These are phyloP conservation scores for Acanthosoma haemorrhoidale DNA, from an alignment of 2,888 invertebrate genomes.

Conservation along the genomic window DNA sequence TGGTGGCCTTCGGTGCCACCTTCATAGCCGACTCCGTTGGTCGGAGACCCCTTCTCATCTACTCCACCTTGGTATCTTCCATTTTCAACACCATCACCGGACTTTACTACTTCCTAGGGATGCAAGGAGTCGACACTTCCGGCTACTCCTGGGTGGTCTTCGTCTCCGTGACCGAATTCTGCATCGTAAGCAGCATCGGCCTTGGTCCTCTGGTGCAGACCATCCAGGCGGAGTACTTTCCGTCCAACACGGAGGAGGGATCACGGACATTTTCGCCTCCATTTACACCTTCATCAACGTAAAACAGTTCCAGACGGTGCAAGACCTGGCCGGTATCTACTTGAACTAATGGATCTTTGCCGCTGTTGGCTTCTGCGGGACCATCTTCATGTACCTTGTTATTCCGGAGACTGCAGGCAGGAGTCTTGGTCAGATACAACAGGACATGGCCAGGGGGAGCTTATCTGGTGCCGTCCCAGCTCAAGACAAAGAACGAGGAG, in stretches of 20 bases:
- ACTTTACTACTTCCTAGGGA: constrained; percentile 31
- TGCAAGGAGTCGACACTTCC: constrained; percentile 25
- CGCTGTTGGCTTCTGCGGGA: constrained; percentile 28
- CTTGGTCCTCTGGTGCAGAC: constrained; percentile 37
- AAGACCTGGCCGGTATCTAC: constrained; percentile 33
- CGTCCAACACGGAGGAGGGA: constrained; percentile 38
- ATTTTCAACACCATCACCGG: constrained; percentile 30
- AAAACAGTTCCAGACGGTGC: constrained; percentile 36
- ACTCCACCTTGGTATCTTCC: constrained; percentile 31
- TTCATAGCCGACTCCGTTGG: constrained; percentile 34
- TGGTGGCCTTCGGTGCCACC: constrained; percentile 33
- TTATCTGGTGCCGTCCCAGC: too few relatives aligned
- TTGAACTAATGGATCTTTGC: constrained; percentile 36
- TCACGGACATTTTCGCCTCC: constrained; percentile 31
- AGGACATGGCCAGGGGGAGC: background rate
- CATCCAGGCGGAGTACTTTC: constrained; percentile 39
- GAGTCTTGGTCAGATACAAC: constrained; percentile 37
- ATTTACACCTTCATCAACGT: constrained; percentile 36
- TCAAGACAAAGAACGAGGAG: too few relatives aligned
- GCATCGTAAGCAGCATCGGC: constrained; percentile 32
- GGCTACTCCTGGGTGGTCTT: constrained; percentile 32
- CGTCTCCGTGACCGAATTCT: constrained; percentile 29
- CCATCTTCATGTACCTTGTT: constrained; percentile 33
- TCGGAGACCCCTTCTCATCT: constrained; percentile 34
- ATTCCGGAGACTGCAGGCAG: constrained; percentile 41